Percentiles rank a stretch among this genome's conserved stretches.
Conservation (phyloP, 2,797 vertebrate genomes). For the Eidolon dupreanum region DNA sequence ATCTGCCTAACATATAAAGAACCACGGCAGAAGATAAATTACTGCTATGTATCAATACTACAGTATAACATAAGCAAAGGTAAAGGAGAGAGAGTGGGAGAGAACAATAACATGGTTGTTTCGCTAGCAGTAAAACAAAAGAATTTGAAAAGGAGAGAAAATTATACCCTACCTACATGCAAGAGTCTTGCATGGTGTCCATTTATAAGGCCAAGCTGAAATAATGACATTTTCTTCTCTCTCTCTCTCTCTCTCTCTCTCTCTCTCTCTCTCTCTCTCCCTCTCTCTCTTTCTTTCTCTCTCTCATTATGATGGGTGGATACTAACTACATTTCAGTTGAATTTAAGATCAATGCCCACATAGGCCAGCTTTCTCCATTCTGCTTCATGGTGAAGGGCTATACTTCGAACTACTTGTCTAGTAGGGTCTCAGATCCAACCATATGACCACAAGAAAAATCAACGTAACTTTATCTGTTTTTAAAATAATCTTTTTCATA, state of each 20-base stretch:
- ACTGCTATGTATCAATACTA: slow-evolving; percentile 61
- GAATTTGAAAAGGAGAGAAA: slow-evolving; percentile 8
- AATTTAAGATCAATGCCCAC: neutral
- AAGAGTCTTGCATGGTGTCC: neutral
- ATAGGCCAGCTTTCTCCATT: neutral
- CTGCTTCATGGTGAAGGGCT: neutral
- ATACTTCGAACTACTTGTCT: neutral
- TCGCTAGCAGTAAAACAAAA: neutral
- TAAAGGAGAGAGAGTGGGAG: neutral
- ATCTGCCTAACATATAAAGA: slow-evolving; percentile 66
- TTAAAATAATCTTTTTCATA: neutral
- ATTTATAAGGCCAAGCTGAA: neutral
- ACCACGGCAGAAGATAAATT: slow-evolving; percentile 63
- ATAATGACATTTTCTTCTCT: neutral
- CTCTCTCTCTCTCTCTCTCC: too few relatives aligned
- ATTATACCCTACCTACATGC: neutral
- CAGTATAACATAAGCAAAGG: slow-evolving; percentile 54
- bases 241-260: neutral
- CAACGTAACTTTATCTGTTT: neutral
- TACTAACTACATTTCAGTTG: neutral
- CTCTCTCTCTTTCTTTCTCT: neutral
- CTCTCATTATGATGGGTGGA: neutral
- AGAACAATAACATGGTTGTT: neutral
- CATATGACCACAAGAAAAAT: neutral
- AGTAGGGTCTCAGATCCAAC: neutral